Conservation (phyloP, 2,113 vertebrate genomes). For the Onychostoma macrolepis region DNA sequence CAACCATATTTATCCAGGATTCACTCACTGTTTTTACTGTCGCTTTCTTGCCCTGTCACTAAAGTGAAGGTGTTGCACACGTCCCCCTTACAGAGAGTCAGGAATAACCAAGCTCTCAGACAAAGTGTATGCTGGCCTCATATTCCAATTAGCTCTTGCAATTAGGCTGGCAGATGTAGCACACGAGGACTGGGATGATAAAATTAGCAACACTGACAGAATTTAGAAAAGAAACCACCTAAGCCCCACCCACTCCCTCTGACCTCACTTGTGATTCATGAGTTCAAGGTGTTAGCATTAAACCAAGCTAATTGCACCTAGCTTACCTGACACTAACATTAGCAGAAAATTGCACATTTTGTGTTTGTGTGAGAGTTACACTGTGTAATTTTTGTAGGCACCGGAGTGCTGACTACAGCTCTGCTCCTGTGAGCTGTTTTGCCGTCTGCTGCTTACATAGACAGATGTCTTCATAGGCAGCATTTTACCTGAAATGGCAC, state of each 20-base stretch:
- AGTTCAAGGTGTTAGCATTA: conserved; percentile 1
- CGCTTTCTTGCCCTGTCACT: conserved; percentile 50
- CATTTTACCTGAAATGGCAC: not conserved
- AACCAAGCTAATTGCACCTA: not conserved
- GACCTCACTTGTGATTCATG: conserved; percentile 37
- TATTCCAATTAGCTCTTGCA: conserved; percentile 78
- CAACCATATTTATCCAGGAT: not conserved
- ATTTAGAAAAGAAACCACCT: conserved; percentile 60
- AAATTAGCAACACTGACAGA: conserved; percentile 73
- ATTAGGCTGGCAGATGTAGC: conserved; percentile 79
- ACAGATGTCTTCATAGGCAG: not conserved
- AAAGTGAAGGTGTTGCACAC: conserved; percentile 39
- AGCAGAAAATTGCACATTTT: not conserved
- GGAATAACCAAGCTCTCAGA: conserved; percentile 53
- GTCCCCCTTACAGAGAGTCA: conserved; percentile 43
- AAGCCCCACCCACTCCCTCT: not conserved
- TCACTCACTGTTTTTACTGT: not conserved
- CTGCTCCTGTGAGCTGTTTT: conserved; percentile 10
- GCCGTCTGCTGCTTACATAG: not conserved
- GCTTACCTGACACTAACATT: not conserved
- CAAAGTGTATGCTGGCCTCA: conserved; percentile 67
- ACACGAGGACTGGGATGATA: conserved; percentile 79
- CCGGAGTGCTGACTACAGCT: conserved; percentile 20
- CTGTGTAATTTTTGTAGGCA: not conserved
- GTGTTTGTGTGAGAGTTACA: not conserved